Conservation (phyloP, 2,888 invertebrate genomes). For the Hirtodrosophila duncani region DNA sequence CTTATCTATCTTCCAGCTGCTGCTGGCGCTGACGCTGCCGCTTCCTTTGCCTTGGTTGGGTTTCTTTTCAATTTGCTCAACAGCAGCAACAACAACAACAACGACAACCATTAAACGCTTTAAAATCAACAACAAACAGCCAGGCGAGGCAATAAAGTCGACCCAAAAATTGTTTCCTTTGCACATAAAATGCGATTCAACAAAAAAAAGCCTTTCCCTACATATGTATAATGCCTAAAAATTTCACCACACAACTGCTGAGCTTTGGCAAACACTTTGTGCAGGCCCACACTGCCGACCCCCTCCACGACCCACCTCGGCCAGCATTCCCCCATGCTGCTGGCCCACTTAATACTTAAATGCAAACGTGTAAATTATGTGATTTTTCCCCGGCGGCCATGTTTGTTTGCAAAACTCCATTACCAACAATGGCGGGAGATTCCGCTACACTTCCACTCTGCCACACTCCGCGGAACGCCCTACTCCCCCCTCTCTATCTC, state of each 20-base stretch:
- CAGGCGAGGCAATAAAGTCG: conserved; percentile 63
- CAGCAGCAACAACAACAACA: conserved; percentile 2
- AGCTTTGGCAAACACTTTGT: conserved; percentile 66
- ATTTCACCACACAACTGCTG: conserved; percentile 48
- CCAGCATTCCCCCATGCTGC: conserved; percentile 8
- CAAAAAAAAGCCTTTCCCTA: conserved; percentile 21
- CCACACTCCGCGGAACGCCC: not conserved
- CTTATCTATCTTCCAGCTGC: conserved; percentile 26
- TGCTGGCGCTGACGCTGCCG: conserved; percentile 11
- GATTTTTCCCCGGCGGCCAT: conserved; percentile 72
- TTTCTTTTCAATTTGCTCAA: conserved; percentile 55
- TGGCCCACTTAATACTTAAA: conserved; percentile 68
- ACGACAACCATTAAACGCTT: conserved; percentile 63
- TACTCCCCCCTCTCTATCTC: not conserved
- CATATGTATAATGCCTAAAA: conserved; percentile 27
- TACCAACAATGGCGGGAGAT: conserved; percentile 68
- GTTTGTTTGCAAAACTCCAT: conserved; percentile 70
- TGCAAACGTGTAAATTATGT: conserved; percentile 72
- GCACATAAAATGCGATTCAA: conserved; percentile 57
- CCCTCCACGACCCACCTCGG: not conserved
- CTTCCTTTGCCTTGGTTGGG: conserved; percentile 1
- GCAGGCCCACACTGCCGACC: conserved; percentile 3
- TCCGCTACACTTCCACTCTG: conserved; percentile 16
- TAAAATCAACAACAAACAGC: conserved; percentile 65
- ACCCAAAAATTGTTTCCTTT: conserved; percentile 66